Evolutionary conservation across 35 echinoderm and acorn worm genomes (phyloP), one percentile per base, ranked within the genome.

Genomic region (Stichopus chloronotus): DNA sequence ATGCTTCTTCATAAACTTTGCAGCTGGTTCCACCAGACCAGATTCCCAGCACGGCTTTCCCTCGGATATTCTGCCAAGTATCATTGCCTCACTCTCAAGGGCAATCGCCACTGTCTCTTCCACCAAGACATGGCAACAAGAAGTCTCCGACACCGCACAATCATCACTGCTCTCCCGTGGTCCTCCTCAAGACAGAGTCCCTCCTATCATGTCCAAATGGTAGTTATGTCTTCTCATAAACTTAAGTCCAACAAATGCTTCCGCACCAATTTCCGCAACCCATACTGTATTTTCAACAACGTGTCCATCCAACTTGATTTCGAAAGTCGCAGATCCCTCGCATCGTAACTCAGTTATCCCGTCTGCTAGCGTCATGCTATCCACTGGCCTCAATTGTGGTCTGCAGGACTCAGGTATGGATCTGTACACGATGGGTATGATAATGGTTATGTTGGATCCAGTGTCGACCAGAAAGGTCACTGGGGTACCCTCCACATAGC

Each of bases 21-120:
- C 86, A 8, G 86, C 13, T 91, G 88, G 88, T 20, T 91, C 88
- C 53, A 91, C 25, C 88, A 91, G 11, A 91, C 25, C 88, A 91
- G 72, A 55, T 76, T 78, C 88, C 63, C 43, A 83, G 11, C 24
- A 14, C 65, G 76, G 88, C 19, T 23, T 7, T 57, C 53, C 25
- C 53, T 60, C 23, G 24, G 25, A 91, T 8, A 78, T 25, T 74
- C 72, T 91, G 10, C 68, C 63, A 11, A 76, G 22, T 43, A 91
- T 53, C 72, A 91, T 91, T 52, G 72, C 52, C 88, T 91, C 88
- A 77, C 63, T 77, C 10, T 25, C 88, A 55, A 65, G 88, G 58
- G 88, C 65, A 56, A 78, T 77, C 25, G 77, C 63, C 53, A 78
- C 63, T 78, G 88, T 91, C 43, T 91, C 68, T 13, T 76, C 88